Evolutionary conservation across 1,140 invertebrate genomes (phyloP).

Genomic region (Atta texana): DNA sequence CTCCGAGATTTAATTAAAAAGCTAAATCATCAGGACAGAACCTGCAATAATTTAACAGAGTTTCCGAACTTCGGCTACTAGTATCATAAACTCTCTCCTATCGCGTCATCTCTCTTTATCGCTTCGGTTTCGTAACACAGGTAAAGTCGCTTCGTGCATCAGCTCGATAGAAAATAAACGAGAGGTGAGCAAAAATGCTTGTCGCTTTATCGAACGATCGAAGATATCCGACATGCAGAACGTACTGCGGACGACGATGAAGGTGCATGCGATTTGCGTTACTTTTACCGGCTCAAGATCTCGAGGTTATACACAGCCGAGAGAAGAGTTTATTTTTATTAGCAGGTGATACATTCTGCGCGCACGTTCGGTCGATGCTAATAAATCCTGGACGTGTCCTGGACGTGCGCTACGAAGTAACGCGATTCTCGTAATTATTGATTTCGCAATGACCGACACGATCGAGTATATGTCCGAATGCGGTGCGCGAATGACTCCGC

Average conservation of each 20-base stretch:
- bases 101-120: constrained; percentile 42
- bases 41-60: constrained; percentile 28
- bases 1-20: constrained; percentile 34
- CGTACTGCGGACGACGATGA: constrained; percentile 5
- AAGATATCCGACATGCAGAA: constrained; percentile 41
- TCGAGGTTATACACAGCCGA: constrained; percentile 45
- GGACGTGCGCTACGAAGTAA: constrained; percentile 41
- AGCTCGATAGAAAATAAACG: constrained; percentile 25
- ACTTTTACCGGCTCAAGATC: constrained; percentile 51
- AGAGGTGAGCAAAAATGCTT: constrained; percentile 41
- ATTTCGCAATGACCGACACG: constrained; percentile 55
- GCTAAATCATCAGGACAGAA: constrained; percentile 34
- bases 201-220: constrained; percentile 52
- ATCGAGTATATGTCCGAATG: constrained; percentile 51
- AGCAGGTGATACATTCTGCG: constrained; percentile 38
- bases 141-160: constrained; percentile 31
- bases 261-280: constrained; percentile 54
- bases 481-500: constrained; percentile 42
- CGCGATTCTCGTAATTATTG: constrained; percentile 60
- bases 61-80: neutral
- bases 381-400: constrained; percentile 57
- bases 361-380: constrained; percentile 43
- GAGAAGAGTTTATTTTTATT: constrained; percentile 53
- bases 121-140: constrained; percentile 42
- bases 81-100: constrained; percentile 28